A percentile compares a stretch with the other conserved stretches of the same genome.
phyloP scores from a whole-genome alignment of 37 sponge, comb jelly and placozoan species.

The Beroe ovata region DNA sequence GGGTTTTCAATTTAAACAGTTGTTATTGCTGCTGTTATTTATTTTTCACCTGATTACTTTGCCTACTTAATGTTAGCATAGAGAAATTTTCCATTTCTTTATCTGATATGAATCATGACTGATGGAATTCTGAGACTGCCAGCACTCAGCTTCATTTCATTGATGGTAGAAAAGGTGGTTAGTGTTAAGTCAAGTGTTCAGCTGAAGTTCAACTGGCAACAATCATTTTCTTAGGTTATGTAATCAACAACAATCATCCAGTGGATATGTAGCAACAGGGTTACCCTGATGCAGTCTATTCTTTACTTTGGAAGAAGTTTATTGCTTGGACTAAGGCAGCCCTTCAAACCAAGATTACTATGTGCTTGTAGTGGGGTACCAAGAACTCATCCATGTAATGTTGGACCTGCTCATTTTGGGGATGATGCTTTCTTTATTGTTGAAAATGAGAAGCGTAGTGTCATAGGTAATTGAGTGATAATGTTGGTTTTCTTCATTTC shows the following conservation, averaged over 20 bases:
- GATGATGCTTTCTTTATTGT: constrained; percentile 62
- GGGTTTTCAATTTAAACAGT: too few relatives aligned
- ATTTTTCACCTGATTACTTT: too few relatives aligned
- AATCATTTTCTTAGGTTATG: neutral
- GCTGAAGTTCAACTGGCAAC: too few relatives aligned
- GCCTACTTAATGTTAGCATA: too few relatives aligned
- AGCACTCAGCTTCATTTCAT: too few relatives aligned
- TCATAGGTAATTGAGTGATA: constrained; percentile 4
- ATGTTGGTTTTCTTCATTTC: neutral
- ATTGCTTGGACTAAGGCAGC: constrained; percentile 18
- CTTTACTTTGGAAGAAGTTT: constrained; percentile 39
- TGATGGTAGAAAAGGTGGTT: too few relatives aligned
- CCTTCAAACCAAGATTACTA: constrained; percentile 23
- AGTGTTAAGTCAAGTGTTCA: too few relatives aligned
- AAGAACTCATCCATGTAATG: constrained; percentile 23
- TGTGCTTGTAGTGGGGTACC: constrained; percentile 55
- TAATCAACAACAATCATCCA: neutral
- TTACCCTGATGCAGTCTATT: constrained; percentile 35
- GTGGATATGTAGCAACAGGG: neutral
- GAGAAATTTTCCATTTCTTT: too few relatives aligned
- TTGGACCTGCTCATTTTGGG: constrained; percentile 38
- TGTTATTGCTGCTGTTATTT: too few relatives aligned
- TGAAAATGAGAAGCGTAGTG: constrained; percentile 49
- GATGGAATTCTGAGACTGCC: too few relatives aligned
- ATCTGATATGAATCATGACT: too few relatives aligned